These are phyloP conservation scores for Callaeas wilsoni DNA, from an alignment of 2,113 vertebrate species.

Conservation along the genomic window DNA sequence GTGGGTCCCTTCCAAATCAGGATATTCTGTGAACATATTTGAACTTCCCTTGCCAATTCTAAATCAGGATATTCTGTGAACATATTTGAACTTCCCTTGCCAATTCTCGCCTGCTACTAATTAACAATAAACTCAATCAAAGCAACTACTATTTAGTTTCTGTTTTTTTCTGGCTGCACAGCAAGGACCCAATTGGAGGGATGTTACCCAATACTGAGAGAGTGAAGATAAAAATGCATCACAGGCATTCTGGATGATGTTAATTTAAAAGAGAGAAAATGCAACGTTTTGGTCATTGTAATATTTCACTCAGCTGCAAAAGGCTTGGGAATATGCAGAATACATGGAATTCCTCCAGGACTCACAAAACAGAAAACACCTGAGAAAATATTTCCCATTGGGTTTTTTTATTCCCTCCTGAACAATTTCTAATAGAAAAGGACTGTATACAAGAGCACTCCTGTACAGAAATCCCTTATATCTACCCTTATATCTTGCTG, in stretches of 20 bases:
- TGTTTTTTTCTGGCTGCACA: background rate
- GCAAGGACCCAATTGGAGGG: background rate
- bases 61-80: background rate
- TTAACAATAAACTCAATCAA: background rate
- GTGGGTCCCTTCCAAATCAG: background rate
- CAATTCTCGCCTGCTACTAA: background rate
- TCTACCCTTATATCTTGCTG: background rate
- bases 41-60: background rate
- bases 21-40: background rate
- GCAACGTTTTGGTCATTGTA: background rate
- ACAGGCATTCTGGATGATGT: rapidly evolving
- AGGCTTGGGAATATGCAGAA: background rate
- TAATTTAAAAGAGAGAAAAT: background rate
- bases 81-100: background rate
- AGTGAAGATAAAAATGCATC: background rate
- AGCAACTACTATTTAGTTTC: background rate
- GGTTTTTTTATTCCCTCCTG: background rate
- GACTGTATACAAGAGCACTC: background rate
- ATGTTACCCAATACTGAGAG: background rate
- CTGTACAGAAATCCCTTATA: background rate
- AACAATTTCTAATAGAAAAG: background rate
- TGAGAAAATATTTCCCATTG: background rate
- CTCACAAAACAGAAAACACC: background rate
- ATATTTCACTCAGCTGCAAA: background rate
- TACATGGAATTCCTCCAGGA: background rate